Base-by-base conservation (phyloP, 2,888 invertebrate species). In the Sphaeridia pumilis region DNA sequence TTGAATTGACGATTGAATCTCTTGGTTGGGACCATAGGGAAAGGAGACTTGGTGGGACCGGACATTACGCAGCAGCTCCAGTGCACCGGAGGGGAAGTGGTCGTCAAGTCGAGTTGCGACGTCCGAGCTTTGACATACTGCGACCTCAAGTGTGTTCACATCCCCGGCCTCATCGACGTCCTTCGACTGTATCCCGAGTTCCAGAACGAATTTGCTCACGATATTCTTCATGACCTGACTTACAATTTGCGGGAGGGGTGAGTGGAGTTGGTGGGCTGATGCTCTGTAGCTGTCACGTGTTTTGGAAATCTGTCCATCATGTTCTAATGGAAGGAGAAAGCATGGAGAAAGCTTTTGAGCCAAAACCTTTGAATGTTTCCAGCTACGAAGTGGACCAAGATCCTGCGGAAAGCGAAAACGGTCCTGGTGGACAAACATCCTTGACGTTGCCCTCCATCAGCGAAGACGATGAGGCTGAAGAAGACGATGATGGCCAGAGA, bases 41-140 rank as follows among this genome's bases (percentile, higher is more conserved):
- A 94, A 74, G 94, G 93, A 35, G 94, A 94, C 74, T 75, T 94
- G 63, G 90, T 94, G 48, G 94, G 94, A 54, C 87, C 87, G 69
- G 90, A 90, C 72, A 87, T 90, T 70, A 84, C 82, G 70, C 78
- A 83, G 65, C 86, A 87, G 72, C 75, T 87, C 35, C 44, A 58
- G 2, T 62, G 65, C 52, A 60, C 81, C 66, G 79, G 65, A 27
- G 63, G 63, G 4, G 88, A 90, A 69, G 83, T 85, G 34, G 81
- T 92, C 41, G 84, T 90, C 38, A 90, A 92, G 72, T 90, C 92
- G 45, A 88, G 87, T 72, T 90, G 90, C 71, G 93, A 94, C 70
- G 93, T 94, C 31, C 83, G 87, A 74, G 93, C 93, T 34, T 76
- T 94, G 49, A 94, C 94, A 41, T 94, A 94, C 73, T 94, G 94